Base-by-base conservation (phyloP, 2,888 invertebrate species). In the Rotaria macrura region DNA sequence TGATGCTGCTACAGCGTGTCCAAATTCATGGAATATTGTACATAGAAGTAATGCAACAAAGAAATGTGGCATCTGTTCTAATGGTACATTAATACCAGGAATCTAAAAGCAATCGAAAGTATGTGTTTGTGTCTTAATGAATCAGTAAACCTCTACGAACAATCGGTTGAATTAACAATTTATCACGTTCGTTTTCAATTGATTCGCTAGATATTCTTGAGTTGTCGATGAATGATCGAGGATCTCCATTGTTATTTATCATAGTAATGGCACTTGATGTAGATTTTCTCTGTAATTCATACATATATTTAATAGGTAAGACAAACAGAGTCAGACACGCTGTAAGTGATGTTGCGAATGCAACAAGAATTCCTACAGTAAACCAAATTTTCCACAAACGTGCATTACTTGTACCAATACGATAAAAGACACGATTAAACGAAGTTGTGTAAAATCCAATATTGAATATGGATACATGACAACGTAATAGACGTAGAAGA, bases 1-100 rank as follows among this genome's bases (percentile, higher is more conserved):
- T 9, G 95, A 94, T 12, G 97, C 96, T 74, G 97, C 96, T 88
- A 97, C 91, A 9, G 96, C 97, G 92, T 98, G 98, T 0, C 98
- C 98, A 79, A 95, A 89, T 91, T 97, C 97, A 91, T 97, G 97
- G 65, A 95, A 92, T 84, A 95, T 91, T 87, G 95, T 95, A 89
- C 95, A 95, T 38, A 96, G 90, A 84, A 94, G 92, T 87, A 98
- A 91, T 0, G 96, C 94, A 87, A 94, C 89, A 87, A 95, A 93
- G 90, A 97, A 97, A 89, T 95, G 95, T 88, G 94, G 94, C 87
- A 96, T 93, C 91, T 98, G 96, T 87, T 94, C 94, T 65, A 94
- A 91, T 14, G 97, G 97, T 87, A 97, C 92, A 91, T 96, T 96
- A 3, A 97, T 93, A n/a, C 97, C 97, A 5, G 97, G 97, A 88